Base-by-base conservation (phyloP, 1,140 invertebrate species). In the Tachypleus tridentatus region DNA sequence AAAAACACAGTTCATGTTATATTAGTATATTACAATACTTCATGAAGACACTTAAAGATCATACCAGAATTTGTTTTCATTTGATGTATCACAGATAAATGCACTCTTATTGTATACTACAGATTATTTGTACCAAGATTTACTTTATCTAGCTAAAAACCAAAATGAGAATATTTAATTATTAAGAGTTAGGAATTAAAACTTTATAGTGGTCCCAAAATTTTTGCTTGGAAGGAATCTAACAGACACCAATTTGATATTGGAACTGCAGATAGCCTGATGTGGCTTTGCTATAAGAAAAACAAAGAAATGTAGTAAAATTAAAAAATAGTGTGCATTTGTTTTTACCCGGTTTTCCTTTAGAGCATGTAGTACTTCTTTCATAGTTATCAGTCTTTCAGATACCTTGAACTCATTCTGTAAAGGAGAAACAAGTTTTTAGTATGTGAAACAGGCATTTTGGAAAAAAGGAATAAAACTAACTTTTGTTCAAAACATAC, bases 371-470 rank as follows among this genome's bases (percentile, higher is more conserved):
- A 85, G 77, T 49, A 99, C 71, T 75, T 92, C 86, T 5, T 79
- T 74, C 93, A 99, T 99, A 7, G 87, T 94, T 54, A 98, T 85
- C 7, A 76, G 76, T 65, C 86, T 81, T 77, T 99, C 94, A 49
- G 82, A 82, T 5, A 98, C 86, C 77, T 86, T 86, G 69, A 94
- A 87, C 74, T 96, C 87, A 70, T 87, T 76, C 80, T 79, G 67
- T 6, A 72, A 75, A 51, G 51, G 58, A 65, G 63, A 66, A 67
- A 70, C 50, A 52, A 66, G 69, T 48, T 60, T 11, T 58, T 56
- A 51, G 63, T n/a, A 60, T 6, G n/a, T 51, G 29, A 53, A 48
- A 58, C 57, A n/a, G 29, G 53, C 5, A 60, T 51, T 64, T 5
- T 56, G 61, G 67, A 78, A 76, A 76, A 77, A 81, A 53, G 61